Evolutionary conservation across 2,888 invertebrate species (phyloP).

Genomic region (Notodromas monacha): DNA sequence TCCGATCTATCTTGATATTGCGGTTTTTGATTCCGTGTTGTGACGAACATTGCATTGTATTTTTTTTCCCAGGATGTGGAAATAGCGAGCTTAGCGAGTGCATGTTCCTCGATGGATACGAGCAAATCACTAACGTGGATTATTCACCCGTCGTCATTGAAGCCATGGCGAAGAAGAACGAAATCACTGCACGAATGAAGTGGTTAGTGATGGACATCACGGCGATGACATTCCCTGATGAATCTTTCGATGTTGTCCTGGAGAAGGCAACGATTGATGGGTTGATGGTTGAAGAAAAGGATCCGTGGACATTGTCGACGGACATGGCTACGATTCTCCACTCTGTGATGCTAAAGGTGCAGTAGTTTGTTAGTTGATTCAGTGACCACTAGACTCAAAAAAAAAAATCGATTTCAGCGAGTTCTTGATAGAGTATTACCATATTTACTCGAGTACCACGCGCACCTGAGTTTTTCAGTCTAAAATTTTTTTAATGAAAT

Average conservation of each 20-base stretch:
- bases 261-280: slow-evolving; percentile 20
- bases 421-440: too few species aligned
- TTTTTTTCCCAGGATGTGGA: slow-evolving; percentile 17
- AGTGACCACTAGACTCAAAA: too few species aligned
- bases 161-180: slow-evolving; percentile 13
- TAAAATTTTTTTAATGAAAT: too few species aligned
- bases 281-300: slow-evolving; percentile 16
- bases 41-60: slow-evolving; percentile 2
- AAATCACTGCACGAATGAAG: slow-evolving; percentile 14
- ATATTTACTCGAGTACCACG: too few species aligned
- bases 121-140: slow-evolving; percentile 17
- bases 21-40: not conserved
- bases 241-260: slow-evolving; percentile 17
- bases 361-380: too few species aligned
- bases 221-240: slow-evolving; percentile 13
- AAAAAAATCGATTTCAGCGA: too few species aligned
- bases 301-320: slow-evolving; percentile 15
- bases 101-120: slow-evolving; percentile 16
- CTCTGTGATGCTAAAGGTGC: slow-evolving; percentile 13
- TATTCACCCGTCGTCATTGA: slow-evolving; percentile 17
- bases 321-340: slow-evolving; percentile 12
- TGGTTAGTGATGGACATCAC: slow-evolving; percentile 18
- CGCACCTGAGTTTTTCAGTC: too few species aligned
- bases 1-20: not conserved
- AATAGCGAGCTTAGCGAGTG: slow-evolving; percentile 17